A percentile compares a stretch with the other conserved stretches of the same genome.
Conservation (phyloP, 2,888 invertebrate species). For the Leucophenga montana region DNA sequence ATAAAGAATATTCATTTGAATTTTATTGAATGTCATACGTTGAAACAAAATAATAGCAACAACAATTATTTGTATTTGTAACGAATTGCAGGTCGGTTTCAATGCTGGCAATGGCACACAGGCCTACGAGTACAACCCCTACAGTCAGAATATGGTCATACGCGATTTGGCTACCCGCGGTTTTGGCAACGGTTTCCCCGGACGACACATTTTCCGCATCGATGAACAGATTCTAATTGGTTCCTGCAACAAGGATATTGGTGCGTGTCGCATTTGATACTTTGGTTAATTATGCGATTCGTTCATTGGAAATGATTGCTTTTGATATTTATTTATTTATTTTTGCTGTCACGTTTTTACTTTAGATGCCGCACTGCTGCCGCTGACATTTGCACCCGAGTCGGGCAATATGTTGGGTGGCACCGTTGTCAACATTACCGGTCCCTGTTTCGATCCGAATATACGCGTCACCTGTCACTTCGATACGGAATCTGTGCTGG, state of each 20-base stretch:
- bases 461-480: constrained; percentile 88
- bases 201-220: constrained; percentile 94
- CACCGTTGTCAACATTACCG: constrained; percentile 95
- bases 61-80: neutral
- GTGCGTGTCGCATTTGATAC: constrained; percentile 72
- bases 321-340: constrained; percentile 9
- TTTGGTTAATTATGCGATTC: too few relatives aligned
- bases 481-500: constrained; percentile 85
- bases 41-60: neutral
- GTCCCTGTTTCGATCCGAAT: constrained; percentile 88
- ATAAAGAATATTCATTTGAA: neutral
- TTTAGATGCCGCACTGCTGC: constrained; percentile 85
- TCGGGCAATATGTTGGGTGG: constrained; percentile 98
- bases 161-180: constrained; percentile 89
- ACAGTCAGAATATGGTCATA: constrained; percentile 89
- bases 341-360: neutral
- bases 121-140: constrained; percentile 90
- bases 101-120: constrained; percentile 96
- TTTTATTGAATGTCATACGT: too few relatives aligned
- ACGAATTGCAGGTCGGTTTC: constrained; percentile 85
- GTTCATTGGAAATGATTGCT: constrained; percentile 15
- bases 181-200: constrained; percentile 89
- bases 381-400: constrained; percentile 92
- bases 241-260: constrained; percentile 92
- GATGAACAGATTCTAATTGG: constrained; percentile 95